These are phyloP conservation scores for Hermaeophaga mercurialis DNA, from an alignment of 2,888 invertebrate species.

Conservation along the genomic window DNA sequence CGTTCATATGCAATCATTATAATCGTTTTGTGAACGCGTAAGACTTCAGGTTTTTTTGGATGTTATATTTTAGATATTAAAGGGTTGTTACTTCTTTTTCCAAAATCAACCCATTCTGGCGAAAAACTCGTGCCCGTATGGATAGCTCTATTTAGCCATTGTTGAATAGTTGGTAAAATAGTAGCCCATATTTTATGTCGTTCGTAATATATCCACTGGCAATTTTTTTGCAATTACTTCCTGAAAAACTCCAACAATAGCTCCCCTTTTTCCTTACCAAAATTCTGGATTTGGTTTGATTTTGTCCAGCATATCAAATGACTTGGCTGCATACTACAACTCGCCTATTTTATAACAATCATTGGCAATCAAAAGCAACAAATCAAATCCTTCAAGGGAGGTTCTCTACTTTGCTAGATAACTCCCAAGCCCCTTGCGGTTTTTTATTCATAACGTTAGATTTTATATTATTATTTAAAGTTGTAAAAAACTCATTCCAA, in stretches of 20 bases:
- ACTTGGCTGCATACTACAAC: constrained; percentile 94
- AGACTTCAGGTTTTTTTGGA: background rate
- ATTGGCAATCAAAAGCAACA: constrained; percentile 93
- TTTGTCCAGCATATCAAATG: constrained; percentile 94
- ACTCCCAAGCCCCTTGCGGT: constrained; percentile 90
- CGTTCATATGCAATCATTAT: background rate
- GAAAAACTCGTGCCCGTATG: background rate
- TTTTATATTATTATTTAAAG: no score
- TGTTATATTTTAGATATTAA: background rate
- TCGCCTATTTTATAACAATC: constrained; percentile 97
- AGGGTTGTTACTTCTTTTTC: background rate
- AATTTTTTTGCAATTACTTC: no score
- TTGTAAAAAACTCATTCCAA: no score
- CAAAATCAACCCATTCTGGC: background rate
- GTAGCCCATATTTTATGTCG: no score
- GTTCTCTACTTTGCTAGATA: constrained; percentile 79
- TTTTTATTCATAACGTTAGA: constrained; percentile 94
- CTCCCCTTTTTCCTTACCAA: constrained; percentile 97
- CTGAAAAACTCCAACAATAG: constrained; percentile 92
- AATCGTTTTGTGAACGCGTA: background rate
- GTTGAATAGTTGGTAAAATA: background rate
- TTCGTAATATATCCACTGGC: no score
- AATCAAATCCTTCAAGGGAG: constrained; percentile 87
- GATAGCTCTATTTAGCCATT: background rate
- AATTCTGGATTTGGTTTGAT: constrained; percentile 95